A percentile compares a stretch with the other conserved stretches of the same genome.
phyloP scores from a whole-genome alignment of 2,113 vertebrate genomes.

The Pogona vitticeps region DNA sequence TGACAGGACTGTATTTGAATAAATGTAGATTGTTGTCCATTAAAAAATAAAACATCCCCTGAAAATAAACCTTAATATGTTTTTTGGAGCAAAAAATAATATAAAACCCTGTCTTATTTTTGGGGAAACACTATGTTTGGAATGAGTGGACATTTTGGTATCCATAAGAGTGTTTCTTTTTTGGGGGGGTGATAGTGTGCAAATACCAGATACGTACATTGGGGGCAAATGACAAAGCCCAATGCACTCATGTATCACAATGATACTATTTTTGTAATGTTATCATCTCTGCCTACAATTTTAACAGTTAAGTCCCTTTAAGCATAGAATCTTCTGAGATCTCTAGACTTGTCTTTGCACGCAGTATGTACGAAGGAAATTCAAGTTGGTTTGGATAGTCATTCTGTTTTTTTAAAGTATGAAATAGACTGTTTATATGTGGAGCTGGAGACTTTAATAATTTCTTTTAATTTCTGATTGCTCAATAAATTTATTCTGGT shows the following conservation, averaged over 20 bases:
- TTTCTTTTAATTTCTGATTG: no score
- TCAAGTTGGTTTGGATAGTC: background rate
- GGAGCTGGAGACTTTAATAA: background rate
- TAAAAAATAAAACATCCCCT: no score
- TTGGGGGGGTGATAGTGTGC: background rate
- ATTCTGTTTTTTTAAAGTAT: no score
- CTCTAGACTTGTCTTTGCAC: constrained; percentile 34
- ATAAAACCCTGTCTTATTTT: no score
- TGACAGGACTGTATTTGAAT: no score
- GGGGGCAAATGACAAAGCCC: constrained; percentile 12
- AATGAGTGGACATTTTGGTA: background rate
- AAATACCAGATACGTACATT: background rate
- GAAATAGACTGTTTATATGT: no score
- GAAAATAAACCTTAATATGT: no score
- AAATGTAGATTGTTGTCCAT: no score
- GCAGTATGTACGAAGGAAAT: constrained; percentile 34
- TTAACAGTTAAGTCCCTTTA: constrained; percentile 25
- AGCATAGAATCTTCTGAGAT: constrained; percentile 55
- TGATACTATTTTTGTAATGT: constrained; percentile 29
- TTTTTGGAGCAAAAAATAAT: no score
- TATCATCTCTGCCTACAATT: constrained; percentile 41
- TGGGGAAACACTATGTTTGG: no score
- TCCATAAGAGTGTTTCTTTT: no score
- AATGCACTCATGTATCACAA: constrained; percentile 24
- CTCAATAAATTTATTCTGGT: no score